These are phyloP conservation scores for Oryctolagus cuniculus DNA, from an alignment of 2,113 vertebrate species.

Conservation along the genomic window mOryCun1.1 NC_091438.1:41972501-41973000, in stretches of 20 bases:
- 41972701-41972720: no score
- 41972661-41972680: not conserved
- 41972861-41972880: constrained; percentile 88
- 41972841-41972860: constrained; percentile 88
- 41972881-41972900: constrained; percentile 89
- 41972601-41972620: not conserved
- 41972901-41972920: constrained; percentile 88
- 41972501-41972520: not conserved
- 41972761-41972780: constrained; percentile 68
- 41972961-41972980: not conserved
- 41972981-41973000: not conserved
- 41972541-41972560: constrained; percentile 70
- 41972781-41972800: not conserved
- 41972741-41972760: not conserved
- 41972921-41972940: not conserved
- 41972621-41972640: not conserved
- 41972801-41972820: constrained; percentile 25
- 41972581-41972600: not conserved
- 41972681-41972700: not conserved
- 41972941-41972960: not conserved
- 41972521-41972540: constrained; percentile 29
- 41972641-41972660: not conserved
- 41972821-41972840: constrained; percentile 91
- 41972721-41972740: no score
- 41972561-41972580: not conserved